Evolutionary conservation across 1,140 invertebrate genomes (phyloP).

Genomic region (Centruroides vittatus): DNA sequence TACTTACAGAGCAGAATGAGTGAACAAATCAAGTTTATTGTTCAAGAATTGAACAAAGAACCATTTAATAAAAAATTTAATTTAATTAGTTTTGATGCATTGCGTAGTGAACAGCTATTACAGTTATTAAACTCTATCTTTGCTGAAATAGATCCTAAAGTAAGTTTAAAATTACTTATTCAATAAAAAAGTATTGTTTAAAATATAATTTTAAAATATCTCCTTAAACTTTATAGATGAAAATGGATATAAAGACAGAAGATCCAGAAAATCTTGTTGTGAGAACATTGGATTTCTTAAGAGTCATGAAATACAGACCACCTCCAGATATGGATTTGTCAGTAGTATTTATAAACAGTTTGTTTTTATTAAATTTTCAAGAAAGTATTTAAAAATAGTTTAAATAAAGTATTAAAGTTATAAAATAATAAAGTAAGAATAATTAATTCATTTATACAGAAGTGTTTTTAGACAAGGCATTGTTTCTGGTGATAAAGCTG

Average conservation of each 20-base stretch:
- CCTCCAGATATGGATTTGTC: slow-evolving; percentile 26
- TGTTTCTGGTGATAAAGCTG: slow-evolving; percentile 53
- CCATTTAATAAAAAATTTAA: slow-evolving; percentile 62
- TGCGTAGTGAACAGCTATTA: slow-evolving; percentile 53
- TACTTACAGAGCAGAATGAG: slow-evolving; percentile 5
- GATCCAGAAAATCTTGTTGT: slow-evolving; percentile 31
- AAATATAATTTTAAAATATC: slow-evolving; percentile 8
- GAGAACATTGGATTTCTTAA: slow-evolving; percentile 33
- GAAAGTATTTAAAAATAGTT: neutral
- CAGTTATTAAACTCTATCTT: slow-evolving; percentile 56
- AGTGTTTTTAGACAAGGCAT: slow-evolving; percentile 48
- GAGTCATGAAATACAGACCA: slow-evolving; percentile 54
- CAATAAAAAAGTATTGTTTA: neutral
- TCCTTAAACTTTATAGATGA: slow-evolving; percentile 18
- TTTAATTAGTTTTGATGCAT: slow-evolving; percentile 68
- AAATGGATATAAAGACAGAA: slow-evolving; percentile 45
- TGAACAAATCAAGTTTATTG: slow-evolving; percentile 63
- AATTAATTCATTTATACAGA: slow-evolving; percentile 19
- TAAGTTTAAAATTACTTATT: slow-evolving; percentile 16
- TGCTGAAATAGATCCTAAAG: slow-evolving; percentile 44
- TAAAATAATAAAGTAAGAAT: slow-evolving; percentile 2
- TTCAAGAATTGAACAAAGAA: slow-evolving; percentile 55
- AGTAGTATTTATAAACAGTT: slow-evolving; percentile 9
- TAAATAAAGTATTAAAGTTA: neutral
- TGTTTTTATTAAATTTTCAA: neutral